A percentile compares a stretch with the other conserved stretches of the same genome.
phyloP scores from a whole-genome alignment of 2,113 vertebrate genomes.

The Bufo gargarizans region DNA sequence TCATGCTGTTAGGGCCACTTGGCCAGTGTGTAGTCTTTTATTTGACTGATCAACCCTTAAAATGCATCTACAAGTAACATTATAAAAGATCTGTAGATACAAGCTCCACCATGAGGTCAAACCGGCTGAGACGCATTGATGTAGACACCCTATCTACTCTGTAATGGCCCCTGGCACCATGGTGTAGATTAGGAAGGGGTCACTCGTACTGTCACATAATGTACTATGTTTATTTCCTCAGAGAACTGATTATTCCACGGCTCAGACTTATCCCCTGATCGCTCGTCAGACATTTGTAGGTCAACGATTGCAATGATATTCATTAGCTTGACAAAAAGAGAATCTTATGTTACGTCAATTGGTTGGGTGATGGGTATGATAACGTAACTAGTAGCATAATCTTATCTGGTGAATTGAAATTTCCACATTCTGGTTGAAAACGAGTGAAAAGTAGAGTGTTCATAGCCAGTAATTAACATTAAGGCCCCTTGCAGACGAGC shows the following conservation, averaged over 20 bases:
- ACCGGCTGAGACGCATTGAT: slow-evolving; percentile 7
- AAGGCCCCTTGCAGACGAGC: too few relatives aligned
- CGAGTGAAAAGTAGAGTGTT: not conserved
- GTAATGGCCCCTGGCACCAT: slow-evolving; percentile 33
- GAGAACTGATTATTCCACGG: not conserved
- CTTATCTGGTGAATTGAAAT: slow-evolving; percentile 44
- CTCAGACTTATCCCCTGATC: not conserved
- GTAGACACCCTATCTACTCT: slow-evolving; percentile 33
- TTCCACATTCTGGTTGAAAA: slow-evolving; percentile 34
- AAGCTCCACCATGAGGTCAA: not conserved
- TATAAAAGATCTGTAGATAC: not conserved
- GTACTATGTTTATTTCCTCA: not conserved
- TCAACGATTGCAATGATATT: slow-evolving; percentile 42
- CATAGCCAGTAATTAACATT: not conserved
- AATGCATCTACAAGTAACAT: not conserved
- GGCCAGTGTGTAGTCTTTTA: not conserved
- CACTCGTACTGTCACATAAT: slow-evolving; percentile 15
- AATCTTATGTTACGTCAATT: slow-evolving; percentile 29
- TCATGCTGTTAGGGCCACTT: too few relatives aligned
- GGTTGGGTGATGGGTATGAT: slow-evolving; percentile 8
- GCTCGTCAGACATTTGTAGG: slow-evolving; percentile 19
- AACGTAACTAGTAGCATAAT: slow-evolving; percentile 14
- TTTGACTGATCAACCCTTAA: not conserved
- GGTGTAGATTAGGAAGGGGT: slow-evolving; percentile 23
- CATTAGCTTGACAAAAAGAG: not conserved